These are phyloP conservation scores for Mesorhabditis sp. DNA, from an alignment of 2,888 invertebrate genomes.

Conservation along the genomic window DNA sequence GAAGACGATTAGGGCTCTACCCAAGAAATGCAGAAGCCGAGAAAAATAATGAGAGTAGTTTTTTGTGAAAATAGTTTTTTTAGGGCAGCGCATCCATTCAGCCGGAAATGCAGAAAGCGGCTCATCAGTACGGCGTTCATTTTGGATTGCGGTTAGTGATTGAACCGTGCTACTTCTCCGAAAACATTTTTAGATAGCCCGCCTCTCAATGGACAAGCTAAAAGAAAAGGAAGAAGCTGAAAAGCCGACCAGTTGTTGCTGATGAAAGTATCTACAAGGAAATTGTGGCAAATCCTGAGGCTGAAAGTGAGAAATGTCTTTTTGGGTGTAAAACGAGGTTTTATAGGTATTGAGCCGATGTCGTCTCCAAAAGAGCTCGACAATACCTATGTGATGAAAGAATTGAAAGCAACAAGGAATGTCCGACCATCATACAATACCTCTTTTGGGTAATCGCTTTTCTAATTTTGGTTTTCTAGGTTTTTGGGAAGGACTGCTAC, in stretches of 20 bases:
- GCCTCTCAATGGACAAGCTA: slow-evolving; percentile 68
- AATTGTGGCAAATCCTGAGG: slow-evolving; percentile 62
- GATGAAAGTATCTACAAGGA: slow-evolving; percentile 86
- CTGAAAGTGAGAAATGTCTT: slow-evolving; percentile 9
- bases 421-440: slow-evolving; percentile 91
- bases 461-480: slow-evolving; percentile 19
- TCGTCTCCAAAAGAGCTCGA: slow-evolving; percentile 70
- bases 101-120: too few relatives aligned
- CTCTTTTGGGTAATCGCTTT: slow-evolving; percentile 68
- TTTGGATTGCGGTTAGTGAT: too few relatives aligned
- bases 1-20: too few relatives aligned
- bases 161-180: slow-evolving; percentile 58
- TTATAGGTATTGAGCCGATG: slow-evolving; percentile 69
- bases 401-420: slow-evolving; percentile 81
- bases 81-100: too few relatives aligned
- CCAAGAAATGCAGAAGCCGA: too few relatives aligned
- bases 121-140: too few relatives aligned
- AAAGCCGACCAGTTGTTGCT: slow-evolving; percentile 62
- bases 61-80: too few relatives aligned
- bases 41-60: too few relatives aligned
- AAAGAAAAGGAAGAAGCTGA: slow-evolving; percentile 54
- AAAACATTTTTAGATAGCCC: slow-evolving; percentile 69
- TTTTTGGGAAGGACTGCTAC: slow-evolving; percentile 81
- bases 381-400: slow-evolving; percentile 72
- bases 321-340: slow-evolving; percentile 1